These are phyloP conservation scores for Pocillopora verrucosa DNA, from an alignment of 64 coral and sea anemone species.

Conservation along the genomic window DNA sequence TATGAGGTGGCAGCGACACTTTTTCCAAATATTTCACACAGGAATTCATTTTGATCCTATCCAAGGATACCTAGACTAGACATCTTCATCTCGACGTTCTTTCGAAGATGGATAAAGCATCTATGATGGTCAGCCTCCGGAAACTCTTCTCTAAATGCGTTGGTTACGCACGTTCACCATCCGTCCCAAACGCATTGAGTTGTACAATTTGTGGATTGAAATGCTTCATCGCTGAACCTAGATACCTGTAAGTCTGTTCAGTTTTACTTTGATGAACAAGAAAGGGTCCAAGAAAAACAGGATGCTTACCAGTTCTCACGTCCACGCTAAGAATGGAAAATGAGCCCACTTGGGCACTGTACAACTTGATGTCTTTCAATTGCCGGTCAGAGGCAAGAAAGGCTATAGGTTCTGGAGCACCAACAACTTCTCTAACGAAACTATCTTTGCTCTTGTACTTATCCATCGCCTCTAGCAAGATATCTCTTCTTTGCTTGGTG, in stretches of 20 bases:
- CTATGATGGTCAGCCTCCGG: conserved; percentile 1
- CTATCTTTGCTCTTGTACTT: conserved; percentile 46
- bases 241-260: conserved; percentile 28
- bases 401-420: conserved; percentile 50
- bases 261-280: conserved; percentile 44
- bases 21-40: conserved; percentile 28
- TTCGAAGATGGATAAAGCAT: conserved; percentile 37
- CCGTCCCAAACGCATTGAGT: conserved; percentile 43
- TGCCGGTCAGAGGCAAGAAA: conserved; percentile 42
- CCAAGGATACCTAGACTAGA: conserved; percentile 4
- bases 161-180: conserved; percentile 35
- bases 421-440: conserved; percentile 54
- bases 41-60: not conserved
- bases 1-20: not conserved
- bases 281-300: conserved; percentile 40
- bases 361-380: conserved; percentile 37
- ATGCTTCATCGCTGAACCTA: conserved; percentile 27
- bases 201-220: conserved; percentile 7
- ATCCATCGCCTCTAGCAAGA: conserved; percentile 50
- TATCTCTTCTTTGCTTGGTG: conserved; percentile 6
- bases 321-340: not conserved
- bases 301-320: conserved; percentile 23
- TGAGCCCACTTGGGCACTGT: not conserved
- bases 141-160: conserved; percentile 45
- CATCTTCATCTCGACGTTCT: conserved; percentile 18